Conservation (phyloP, 2,797 vertebrate genomes). For the Sebastes kiyomatsui region DNA sequence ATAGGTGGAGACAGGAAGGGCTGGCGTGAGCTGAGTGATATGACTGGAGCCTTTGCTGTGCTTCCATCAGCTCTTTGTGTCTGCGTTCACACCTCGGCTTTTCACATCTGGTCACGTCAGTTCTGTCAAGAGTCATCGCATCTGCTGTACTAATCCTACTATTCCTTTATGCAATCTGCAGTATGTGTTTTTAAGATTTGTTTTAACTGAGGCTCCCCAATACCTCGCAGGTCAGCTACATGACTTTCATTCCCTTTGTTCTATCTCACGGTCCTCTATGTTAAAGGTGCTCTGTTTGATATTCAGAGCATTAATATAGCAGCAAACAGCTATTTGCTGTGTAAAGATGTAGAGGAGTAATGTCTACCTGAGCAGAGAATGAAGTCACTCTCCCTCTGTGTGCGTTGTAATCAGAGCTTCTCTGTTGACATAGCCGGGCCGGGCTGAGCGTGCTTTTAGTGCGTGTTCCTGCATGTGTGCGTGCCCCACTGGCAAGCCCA, state of each 20-base stretch:
- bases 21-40: slow-evolving; percentile 46
- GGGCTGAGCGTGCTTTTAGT: too few species aligned
- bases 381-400: too few species aligned
- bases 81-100: slow-evolving; percentile 22
- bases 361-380: too few species aligned
- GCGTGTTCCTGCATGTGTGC: too few species aligned
- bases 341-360: background rate
- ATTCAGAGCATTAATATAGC: background rate
- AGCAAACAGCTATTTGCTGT: background rate
- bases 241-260: background rate
- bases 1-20: slow-evolving; percentile 75
- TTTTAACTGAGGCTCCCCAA: background rate
- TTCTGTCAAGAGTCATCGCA: background rate
- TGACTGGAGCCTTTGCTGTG: slow-evolving; percentile 31
- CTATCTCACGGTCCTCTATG: background rate
- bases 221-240: background rate
- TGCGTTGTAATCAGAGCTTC: too few species aligned
- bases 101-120: background rate
- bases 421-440: too few species aligned
- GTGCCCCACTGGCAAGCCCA: too few species aligned
- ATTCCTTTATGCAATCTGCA: background rate
- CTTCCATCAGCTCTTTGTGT: slow-evolving; percentile 34
- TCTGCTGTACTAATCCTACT: background rate
- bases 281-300: background rate
- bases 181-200: background rate